Evolutionary conservation across 2,797 vertebrate genomes (phyloP).

Genomic region (Eremophila alpestris): DNA sequence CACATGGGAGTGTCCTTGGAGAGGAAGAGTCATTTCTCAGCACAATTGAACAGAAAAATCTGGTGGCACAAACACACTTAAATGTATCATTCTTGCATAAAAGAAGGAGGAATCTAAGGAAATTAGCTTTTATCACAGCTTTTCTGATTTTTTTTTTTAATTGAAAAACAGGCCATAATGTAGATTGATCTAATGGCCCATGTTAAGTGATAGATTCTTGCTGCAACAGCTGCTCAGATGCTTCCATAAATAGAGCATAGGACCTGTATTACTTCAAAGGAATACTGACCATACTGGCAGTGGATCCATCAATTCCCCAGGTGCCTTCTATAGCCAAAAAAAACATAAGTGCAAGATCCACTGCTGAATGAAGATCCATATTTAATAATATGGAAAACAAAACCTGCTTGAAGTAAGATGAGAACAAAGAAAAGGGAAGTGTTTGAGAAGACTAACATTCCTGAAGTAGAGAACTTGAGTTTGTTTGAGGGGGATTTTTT

Average conservation of each 20-base stretch:
- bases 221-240: background rate
- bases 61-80: background rate
- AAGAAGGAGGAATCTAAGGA: background rate
- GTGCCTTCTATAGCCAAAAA: background rate
- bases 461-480: background rate
- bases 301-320: background rate
- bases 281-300: background rate
- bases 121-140: background rate
- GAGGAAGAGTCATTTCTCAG: background rate
- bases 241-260: background rate
- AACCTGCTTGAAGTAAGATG: background rate
- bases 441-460: background rate
- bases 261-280: background rate
- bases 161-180: background rate
- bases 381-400: background rate
- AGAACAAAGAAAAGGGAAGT: background rate
- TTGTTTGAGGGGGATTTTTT: background rate
- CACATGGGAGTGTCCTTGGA: background rate
- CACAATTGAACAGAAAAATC: constrained; percentile 15
- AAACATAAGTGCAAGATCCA: background rate
- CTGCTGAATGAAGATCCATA: background rate
- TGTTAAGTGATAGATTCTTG: background rate
- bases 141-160: background rate
- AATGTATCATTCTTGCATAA: background rate
- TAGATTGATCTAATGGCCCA: background rate